These are phyloP conservation scores for Eudemis profundana DNA, from an alignment of 2,888 invertebrate genomes.

Conservation along the genomic window DNA sequence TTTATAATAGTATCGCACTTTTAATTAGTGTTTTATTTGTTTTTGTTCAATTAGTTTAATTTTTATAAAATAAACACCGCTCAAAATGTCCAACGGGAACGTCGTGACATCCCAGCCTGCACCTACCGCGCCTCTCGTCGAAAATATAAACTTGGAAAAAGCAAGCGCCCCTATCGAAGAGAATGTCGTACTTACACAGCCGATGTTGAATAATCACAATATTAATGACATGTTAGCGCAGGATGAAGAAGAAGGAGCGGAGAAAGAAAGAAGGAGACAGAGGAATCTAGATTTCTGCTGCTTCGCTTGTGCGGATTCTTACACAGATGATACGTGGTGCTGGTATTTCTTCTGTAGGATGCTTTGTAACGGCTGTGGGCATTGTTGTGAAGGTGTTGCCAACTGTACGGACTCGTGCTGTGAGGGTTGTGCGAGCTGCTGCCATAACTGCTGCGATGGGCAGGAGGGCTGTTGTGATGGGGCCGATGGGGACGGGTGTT, in stretches of 20 bases:
- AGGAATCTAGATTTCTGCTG: constrained; percentile 13
- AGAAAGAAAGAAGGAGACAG: neutral
- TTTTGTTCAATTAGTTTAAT: too few relatives aligned
- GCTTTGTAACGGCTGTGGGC: constrained; percentile 2
- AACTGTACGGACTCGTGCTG: constrained; percentile 18
- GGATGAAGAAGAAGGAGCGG: neutral
- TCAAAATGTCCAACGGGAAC: constrained; percentile 10
- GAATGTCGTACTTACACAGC: neutral
- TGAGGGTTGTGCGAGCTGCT: constrained; percentile 11
- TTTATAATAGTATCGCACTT: too few relatives aligned
- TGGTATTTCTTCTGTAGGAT: constrained; percentile 20
- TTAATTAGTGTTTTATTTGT: too few relatives aligned
- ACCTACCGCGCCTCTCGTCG: constrained; percentile 8
- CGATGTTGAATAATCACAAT: constrained; percentile 11
- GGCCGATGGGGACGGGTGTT: neutral
- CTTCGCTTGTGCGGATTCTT: constrained; percentile 16
- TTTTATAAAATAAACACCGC: too few relatives aligned
- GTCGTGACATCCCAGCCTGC: constrained; percentile 15
- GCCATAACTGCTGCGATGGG: constrained; percentile 10
- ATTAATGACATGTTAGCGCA: constrained; percentile 10
- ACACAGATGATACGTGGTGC: neutral
- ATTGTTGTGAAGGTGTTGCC: constrained; percentile 10
- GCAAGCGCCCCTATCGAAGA: neutral
- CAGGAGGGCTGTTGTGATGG: neutral
- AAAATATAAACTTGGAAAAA: constrained; percentile 8